Evolutionary conservation across 2,113 vertebrate genomes (phyloP).

Genomic region (Nibea albiflora): DNA sequence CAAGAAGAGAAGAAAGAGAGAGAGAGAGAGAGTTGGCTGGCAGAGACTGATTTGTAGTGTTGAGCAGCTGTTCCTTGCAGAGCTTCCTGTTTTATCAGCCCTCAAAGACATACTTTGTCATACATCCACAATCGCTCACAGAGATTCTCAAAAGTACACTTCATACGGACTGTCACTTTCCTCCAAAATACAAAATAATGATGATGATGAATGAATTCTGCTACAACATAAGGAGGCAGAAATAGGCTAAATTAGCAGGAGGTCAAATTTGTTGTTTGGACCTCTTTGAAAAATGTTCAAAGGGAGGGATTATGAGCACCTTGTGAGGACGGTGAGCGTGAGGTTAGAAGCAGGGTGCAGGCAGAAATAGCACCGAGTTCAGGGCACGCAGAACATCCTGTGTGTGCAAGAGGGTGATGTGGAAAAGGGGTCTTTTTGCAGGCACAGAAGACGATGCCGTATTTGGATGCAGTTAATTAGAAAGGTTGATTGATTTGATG

Average conservation of each 20-base stretch:
- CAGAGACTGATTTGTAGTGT: slow-evolving; percentile 57
- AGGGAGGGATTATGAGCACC: neutral
- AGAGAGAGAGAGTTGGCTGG: slow-evolving; percentile 43
- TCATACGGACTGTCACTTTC: neutral
- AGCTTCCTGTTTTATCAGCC: slow-evolving; percentile 64
- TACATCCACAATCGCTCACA: slow-evolving; percentile 44
- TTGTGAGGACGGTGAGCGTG: slow-evolving; percentile 11
- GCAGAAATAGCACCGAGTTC: slow-evolving; percentile 59
- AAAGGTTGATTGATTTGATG: slow-evolving; percentile 84
- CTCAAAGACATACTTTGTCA: slow-evolving; percentile 63
- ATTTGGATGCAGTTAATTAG: slow-evolving; percentile 85
- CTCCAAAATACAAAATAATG: slow-evolving; percentile 13
- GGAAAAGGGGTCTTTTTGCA: slow-evolving; percentile 60
- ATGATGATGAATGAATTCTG: neutral
- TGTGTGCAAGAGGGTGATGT: slow-evolving; percentile 48
- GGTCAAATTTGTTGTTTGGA: slow-evolving; percentile 7
- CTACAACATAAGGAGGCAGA: neutral
- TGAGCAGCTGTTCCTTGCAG: slow-evolving; percentile 74
- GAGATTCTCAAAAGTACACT: slow-evolving; percentile 15
- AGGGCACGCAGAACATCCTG: slow-evolving; percentile 34
- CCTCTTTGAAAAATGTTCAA: slow-evolving; percentile 21
- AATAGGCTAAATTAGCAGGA: neutral
- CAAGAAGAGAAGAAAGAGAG: slow-evolving; percentile 14
- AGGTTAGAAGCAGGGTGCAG: slow-evolving; percentile 43
- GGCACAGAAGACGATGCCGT: slow-evolving; percentile 54